phyloP scores from a whole-genome alignment of 2,113 vertebrate species.

The Tapirus terrestris region DNA sequence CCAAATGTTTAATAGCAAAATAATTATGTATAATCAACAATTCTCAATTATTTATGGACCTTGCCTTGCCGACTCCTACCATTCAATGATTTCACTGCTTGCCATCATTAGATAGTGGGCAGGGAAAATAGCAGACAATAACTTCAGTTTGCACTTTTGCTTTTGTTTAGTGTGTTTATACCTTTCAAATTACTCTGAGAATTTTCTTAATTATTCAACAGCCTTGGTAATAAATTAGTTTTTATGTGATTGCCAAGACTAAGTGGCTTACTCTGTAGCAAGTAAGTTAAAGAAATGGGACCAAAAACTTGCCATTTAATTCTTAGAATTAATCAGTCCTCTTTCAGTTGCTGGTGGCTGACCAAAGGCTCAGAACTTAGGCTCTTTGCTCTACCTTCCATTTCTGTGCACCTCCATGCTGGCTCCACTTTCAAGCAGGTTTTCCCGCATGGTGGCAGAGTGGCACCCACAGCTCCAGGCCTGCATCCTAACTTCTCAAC shows the following conservation, averaged over 20 bases:
- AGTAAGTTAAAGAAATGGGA: background rate
- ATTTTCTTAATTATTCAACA: conserved; percentile 55
- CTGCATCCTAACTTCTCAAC: background rate
- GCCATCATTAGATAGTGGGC: background rate
- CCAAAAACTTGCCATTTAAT: background rate
- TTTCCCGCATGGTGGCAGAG: background rate
- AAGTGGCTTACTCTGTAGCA: background rate
- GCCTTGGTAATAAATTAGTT: conserved; percentile 14
- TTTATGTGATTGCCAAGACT: background rate
- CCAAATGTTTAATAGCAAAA: background rate
- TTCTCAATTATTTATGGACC: conserved; percentile 20
- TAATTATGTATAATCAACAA: background rate
- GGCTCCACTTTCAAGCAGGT: background rate
- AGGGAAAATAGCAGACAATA: background rate
- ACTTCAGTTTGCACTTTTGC: background rate
- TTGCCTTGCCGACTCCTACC: background rate
- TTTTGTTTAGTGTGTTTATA: background rate
- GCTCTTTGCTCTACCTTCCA: background rate
- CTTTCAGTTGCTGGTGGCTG: background rate
- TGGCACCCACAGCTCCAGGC: background rate
- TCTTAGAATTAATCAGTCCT: background rate
- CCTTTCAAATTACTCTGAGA: conserved; percentile 25
- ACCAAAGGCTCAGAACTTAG: background rate
- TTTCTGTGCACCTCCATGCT: accelerated
- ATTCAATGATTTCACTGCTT: background rate